Evolutionary conservation across 1,140 invertebrate species (phyloP).

Genomic region (Spodoptera frugiperda): DNA sequence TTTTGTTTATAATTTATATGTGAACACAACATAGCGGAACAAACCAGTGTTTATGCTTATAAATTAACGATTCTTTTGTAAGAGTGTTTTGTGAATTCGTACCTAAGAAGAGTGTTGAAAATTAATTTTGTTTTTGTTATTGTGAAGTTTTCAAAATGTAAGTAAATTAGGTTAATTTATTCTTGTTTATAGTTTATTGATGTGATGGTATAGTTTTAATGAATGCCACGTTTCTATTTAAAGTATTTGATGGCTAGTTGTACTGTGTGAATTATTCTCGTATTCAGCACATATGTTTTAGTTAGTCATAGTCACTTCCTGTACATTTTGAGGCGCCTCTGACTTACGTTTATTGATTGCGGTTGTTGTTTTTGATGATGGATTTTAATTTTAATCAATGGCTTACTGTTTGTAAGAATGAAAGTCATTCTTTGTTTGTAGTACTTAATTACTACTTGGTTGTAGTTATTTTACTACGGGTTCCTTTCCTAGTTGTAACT

Average conservation of each 20-base stretch:
- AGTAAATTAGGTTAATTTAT: slow-evolving; percentile 14
- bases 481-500: too few relatives aligned
- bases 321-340: neutral
- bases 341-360: too few relatives aligned
- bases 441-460: too few relatives aligned
- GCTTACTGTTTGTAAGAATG: too few relatives aligned
- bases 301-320: slow-evolving; percentile 24
- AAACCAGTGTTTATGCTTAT: slow-evolving; percentile 55
- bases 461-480: too few relatives aligned
- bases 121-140: slow-evolving; percentile 3
- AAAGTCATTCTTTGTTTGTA: too few relatives aligned
- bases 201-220: neutral
- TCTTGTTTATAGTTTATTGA: neutral
- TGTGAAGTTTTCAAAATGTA: slow-evolving; percentile 42
- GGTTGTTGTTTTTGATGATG: neutral
- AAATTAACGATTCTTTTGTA: slow-evolving; percentile 32
- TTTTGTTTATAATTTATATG: slow-evolving; percentile 62
- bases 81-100: slow-evolving; percentile 28
- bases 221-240: neutral
- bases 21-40: slow-evolving; percentile 69
- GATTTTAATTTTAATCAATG: too few relatives aligned
- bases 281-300: slow-evolving; percentile 29
- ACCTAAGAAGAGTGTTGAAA: slow-evolving; percentile 25
- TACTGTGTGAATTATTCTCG: slow-evolving; percentile 13
- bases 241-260: slow-evolving; percentile 1